Base-by-base conservation (phyloP, 1,140 invertebrate species). In the Rhagoletis zephyria region DNA sequence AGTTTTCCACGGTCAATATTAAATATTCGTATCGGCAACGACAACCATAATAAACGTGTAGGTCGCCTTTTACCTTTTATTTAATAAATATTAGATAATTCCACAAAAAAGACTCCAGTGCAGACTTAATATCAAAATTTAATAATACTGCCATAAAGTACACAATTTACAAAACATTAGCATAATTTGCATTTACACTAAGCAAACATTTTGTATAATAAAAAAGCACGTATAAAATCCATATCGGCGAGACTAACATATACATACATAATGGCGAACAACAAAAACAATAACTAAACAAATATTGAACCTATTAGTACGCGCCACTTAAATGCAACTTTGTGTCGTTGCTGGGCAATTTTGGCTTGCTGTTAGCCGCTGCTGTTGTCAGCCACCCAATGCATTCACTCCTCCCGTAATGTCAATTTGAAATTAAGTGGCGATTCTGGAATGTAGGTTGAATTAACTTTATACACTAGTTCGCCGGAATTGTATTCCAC, bases 401-500 rank as follows among this genome's bases (percentile, higher is more conserved):
- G 56, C 6, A 19, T 16, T n/a, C 87, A 92, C 87, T 91, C 90
- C 19, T 93, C 87, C 81, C 93, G 87, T 77, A 90, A 89, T 59
- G 90, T 94, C 64, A 96, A 90, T 89, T 94, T 94, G 90, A 96
- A 96, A 92, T 95, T 95, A 30, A 96, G 90, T 40, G 95, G 95
- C 89, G 95, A 95, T 90, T 96, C 94, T 14, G 96, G 95, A 86
- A 96, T 94, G 89, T 96, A 96, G 10, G 95, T 96, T 10, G 95
- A 95, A 87, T 95, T 95, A n/a, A 96, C 95, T 92, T 95, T 95
- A 91, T 96, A 96, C 9, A 94, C 95, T 87, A 96, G 93, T 85
- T 94, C 93, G 16, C 94, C 94, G 88, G 95, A 94, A 87, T 94
- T 93, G 92, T 96, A 96, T 86, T 94, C 94, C 3, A 96, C 94